Conservation (phyloP, 2,888 invertebrate genomes). For the Megastigmus dorsalis region DNA sequence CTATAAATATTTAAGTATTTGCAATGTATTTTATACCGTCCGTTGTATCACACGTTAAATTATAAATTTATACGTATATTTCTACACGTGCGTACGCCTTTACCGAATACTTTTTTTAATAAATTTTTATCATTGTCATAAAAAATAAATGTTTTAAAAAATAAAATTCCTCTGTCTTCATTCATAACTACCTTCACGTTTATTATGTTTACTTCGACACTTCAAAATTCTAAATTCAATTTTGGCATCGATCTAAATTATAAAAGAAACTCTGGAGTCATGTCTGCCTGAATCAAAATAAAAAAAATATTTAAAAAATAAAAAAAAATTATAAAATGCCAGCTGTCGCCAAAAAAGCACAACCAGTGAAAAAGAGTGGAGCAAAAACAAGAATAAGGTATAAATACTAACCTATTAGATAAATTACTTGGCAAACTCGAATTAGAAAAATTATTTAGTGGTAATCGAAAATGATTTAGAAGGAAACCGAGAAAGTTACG, state of each 20-base stretch:
- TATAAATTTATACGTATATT: slow-evolving; percentile 20
- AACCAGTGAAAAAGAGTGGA: slow-evolving; percentile 11
- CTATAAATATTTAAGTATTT: slow-evolving; percentile 19
- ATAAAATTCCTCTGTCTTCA: slow-evolving; percentile 10
- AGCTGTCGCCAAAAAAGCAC: neutral
- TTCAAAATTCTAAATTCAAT: slow-evolving; percentile 1
- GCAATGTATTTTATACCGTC: slow-evolving; percentile 31
- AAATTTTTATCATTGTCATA: slow-evolving; percentile 33
- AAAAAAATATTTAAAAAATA: slow-evolving; percentile 5
- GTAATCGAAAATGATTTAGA: slow-evolving; percentile 8
- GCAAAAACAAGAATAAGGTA: neutral
- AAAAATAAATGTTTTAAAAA: slow-evolving; percentile 40
- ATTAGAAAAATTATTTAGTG: neutral
- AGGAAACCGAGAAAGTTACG: slow-evolving; percentile 47
- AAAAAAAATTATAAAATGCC: slow-evolving; percentile 16
- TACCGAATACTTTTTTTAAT: neutral
- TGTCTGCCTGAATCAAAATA: neutral
- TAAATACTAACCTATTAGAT: neutral
- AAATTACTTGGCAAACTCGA: neutral
- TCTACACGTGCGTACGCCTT: neutral
- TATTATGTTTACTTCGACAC: slow-evolving; percentile 3
- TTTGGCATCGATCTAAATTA: neutral
- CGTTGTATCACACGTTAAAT: slow-evolving; percentile 20
- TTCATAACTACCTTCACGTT: slow-evolving; percentile 23
- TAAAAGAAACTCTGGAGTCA: slow-evolving; percentile 1